phyloP scores from a whole-genome alignment of 2,113 vertebrate genomes.

The Circaetus cinerascens region DNA sequence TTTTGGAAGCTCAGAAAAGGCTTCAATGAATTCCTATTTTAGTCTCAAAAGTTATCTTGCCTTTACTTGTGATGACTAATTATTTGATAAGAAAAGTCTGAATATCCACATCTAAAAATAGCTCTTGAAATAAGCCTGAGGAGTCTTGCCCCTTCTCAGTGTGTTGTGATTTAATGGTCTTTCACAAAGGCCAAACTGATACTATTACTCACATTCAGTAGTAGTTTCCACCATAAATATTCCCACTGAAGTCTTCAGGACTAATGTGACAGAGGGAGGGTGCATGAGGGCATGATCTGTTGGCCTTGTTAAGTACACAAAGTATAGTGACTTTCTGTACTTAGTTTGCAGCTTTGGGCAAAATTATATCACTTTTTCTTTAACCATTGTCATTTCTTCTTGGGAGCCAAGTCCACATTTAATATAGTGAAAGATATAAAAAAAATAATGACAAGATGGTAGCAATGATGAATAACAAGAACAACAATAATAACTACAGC shows the following conservation, averaged over 20 bases:
- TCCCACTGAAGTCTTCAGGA: not conserved
- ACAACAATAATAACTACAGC: not conserved
- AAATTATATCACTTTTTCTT: not conserved
- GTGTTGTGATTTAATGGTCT: not conserved
- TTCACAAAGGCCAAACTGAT: slow-evolving; percentile 19
- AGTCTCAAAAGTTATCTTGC: slow-evolving; percentile 23
- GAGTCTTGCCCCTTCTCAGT: not conserved
- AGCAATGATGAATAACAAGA: not conserved
- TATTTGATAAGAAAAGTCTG: slow-evolving; percentile 31
- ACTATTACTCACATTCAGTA: slow-evolving; percentile 7
- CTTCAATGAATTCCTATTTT: slow-evolving; percentile 22
- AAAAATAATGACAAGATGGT: not conserved
- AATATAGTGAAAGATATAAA: not conserved
- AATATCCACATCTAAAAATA: slow-evolving; percentile 41
- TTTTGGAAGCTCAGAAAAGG: not conserved
- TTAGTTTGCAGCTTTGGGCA: not conserved
- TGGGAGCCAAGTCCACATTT: not conserved
- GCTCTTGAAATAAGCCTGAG: not conserved
- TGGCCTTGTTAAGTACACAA: not conserved
- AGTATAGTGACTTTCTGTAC: not conserved
- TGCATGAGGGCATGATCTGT: not conserved
- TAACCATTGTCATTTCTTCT: not conserved
- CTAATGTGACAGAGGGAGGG: not conserved
- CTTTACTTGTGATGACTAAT: slow-evolving; percentile 12
- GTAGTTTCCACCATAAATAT: slow-evolving; percentile 12